These are phyloP conservation scores for Malacoctenus gilli DNA, from an alignment of 2,797 vertebrate genomes.

Conservation along the genomic window DNA sequence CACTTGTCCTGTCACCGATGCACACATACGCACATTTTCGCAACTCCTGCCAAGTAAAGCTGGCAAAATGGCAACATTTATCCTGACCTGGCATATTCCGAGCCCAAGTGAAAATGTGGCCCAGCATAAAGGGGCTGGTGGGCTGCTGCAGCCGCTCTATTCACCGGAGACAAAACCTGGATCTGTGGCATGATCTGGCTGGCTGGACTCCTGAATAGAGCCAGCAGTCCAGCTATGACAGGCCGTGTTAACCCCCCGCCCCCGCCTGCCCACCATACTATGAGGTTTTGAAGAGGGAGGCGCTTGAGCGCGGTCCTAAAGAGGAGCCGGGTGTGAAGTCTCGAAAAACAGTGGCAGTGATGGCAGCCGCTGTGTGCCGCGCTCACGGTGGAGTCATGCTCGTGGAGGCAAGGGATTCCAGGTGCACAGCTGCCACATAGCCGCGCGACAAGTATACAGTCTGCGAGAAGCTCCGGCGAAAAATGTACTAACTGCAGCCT, in stretches of 20 bases:
- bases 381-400: constrained; percentile 33
- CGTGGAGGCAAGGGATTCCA: constrained; percentile 35
- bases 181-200: constrained; percentile 77
- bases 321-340: constrained; percentile 4
- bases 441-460: constrained; percentile 31
- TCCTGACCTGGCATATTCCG: constrained; percentile 83
- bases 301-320: constrained; percentile 6
- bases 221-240: constrained; percentile 74
- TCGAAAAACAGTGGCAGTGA: constrained; percentile 25
- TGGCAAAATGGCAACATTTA: constrained; percentile 77
- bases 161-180: constrained; percentile 82
- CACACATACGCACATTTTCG: constrained; percentile 35
- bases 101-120: constrained; percentile 69
- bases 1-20: constrained; percentile 21
- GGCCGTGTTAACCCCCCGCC: constrained; percentile 64
- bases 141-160: constrained; percentile 73
- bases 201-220: constrained; percentile 76
- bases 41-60: constrained; percentile 47
- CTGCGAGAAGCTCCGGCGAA: constrained; percentile 37
- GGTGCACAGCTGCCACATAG: constrained; percentile 37
- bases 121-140: constrained; percentile 70
- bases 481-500: constrained; percentile 57
- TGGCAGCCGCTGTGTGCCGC: constrained; percentile 37
- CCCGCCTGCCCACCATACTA: too few relatives aligned
- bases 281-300: constrained; percentile 36